Evolutionary conservation across 2,888 invertebrate genomes (phyloP).

Genomic region (Leucophora obtusa): DNA sequence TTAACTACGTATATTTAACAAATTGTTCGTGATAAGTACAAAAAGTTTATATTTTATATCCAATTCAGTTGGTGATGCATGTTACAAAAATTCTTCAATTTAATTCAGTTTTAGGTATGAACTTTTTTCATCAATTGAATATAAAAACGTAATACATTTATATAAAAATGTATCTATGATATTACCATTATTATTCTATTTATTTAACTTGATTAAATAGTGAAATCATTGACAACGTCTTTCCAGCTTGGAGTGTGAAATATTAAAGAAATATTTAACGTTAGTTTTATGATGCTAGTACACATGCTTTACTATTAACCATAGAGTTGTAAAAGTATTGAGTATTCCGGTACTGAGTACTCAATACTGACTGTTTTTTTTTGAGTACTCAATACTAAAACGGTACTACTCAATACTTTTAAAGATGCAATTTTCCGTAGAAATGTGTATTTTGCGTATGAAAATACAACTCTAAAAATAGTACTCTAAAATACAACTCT

Average conservation of each 20-base stretch:
- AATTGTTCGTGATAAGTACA: neutral
- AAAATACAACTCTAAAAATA: too few relatives aligned
- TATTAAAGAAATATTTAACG: neutral
- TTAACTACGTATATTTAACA: neutral
- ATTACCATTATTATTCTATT: conserved; percentile 26
- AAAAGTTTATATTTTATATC: conserved; percentile 4
- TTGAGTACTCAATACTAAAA: too few relatives aligned
- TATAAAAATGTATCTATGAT: too few relatives aligned
- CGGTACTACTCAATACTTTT: too few relatives aligned
- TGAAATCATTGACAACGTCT: neutral
- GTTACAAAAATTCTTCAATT: conserved; percentile 67
- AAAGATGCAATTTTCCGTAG: too few relatives aligned
- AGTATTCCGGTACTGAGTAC: too few relatives aligned
- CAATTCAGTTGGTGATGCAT: conserved; percentile 73
- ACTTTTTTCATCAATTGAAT: conserved; percentile 65
- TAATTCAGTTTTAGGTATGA: conserved; percentile 67
- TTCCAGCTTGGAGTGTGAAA: neutral
- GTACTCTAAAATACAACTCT: too few relatives aligned
- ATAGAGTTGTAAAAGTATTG: too few relatives aligned
- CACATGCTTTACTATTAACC: too few relatives aligned
- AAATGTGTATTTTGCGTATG: too few relatives aligned
- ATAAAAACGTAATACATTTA: neutral
- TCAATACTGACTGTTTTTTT: too few relatives aligned
- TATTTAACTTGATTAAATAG: too few relatives aligned
- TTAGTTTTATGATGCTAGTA: neutral